Evolutionary conservation across 2,888 invertebrate genomes (phyloP).

Genomic region (Hetaerina titia): DNA sequence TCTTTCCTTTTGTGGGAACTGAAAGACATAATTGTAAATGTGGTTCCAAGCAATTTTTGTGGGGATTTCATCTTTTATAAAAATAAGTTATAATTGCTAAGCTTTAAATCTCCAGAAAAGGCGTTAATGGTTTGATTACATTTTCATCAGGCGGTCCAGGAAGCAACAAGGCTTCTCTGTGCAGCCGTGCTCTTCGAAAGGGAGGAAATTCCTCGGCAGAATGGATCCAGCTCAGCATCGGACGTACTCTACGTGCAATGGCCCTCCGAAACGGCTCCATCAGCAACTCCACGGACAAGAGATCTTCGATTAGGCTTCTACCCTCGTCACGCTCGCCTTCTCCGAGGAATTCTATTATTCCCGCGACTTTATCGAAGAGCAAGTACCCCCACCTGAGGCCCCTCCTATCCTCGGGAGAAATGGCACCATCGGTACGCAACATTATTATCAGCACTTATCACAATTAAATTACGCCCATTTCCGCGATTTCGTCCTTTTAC

Average conservation of each 20-base stretch:
- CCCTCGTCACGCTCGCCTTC: constrained; percentile 33
- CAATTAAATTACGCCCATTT: too few species aligned
- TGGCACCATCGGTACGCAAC: constrained; percentile 81
- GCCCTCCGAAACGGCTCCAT: constrained; percentile 77
- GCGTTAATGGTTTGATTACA: neutral
- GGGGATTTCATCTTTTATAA: too few species aligned
- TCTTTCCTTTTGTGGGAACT: too few species aligned
- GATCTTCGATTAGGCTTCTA: constrained; percentile 31
- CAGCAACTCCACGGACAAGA: constrained; percentile 71
- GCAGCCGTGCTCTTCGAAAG: constrained; percentile 83
- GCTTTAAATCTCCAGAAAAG: too few species aligned
- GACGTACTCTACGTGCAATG: constrained; percentile 86
- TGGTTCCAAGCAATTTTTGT: too few species aligned
- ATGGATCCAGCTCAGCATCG: constrained; percentile 89
- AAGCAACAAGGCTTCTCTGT: constrained; percentile 91
- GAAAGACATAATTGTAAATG: too few species aligned
- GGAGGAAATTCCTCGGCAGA: constrained; percentile 80
- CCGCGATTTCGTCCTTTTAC: too few species aligned
- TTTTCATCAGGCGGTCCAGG: constrained; percentile 89
- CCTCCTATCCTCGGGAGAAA: constrained; percentile 88
- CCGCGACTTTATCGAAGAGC: neutral
- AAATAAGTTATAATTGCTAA: too few species aligned
- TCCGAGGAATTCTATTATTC: neutral
- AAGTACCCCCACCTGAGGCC: constrained; percentile 78
- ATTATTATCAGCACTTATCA: neutral